Evolutionary conservation across 2,113 vertebrate species (phyloP), one percentile per base, ranked within the genome.

Genomic region (Delphinapterus leucas): DNA sequence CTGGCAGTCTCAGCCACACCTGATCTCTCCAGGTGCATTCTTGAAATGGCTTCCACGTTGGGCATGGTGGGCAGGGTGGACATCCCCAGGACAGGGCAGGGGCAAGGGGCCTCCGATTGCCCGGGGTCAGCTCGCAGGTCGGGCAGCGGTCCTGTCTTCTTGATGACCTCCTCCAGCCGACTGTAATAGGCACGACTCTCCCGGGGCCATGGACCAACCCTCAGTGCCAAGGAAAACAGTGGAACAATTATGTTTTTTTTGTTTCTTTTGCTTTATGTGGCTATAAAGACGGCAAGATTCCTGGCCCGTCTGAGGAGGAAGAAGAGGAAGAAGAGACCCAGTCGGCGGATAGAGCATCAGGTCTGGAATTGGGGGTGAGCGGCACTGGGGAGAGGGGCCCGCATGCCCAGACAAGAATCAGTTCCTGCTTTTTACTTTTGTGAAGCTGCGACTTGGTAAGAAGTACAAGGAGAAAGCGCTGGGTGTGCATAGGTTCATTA

Each of bases 171-270:
- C 63, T 81, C 49, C 44, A 81, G 12, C n/a, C 41, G 28, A 3
- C 68, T 0, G 38, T 1, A 20, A 17, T 5, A 2, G 3, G n/a
- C 31, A 0, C 0, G 5, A 17, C 8, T 38, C 23, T 9, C 31
- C 70, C 0, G 31, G 41, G 38, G 18, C 47, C 1, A 0, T 4
- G 0, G n/a, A 74, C 28, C 3, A 4, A 0, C 13, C 31, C 31
- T 31, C 12, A 4, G 60, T 74, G 44, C 31, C 41, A 1, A 4
- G 8, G 67, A 28, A 15, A 55, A 25, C 65, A 0, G 23, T 2
- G 13, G 20, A 9, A 26, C 73, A 13, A 13, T 73, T 0, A 14
- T 0, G 0, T 55, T 11, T 67, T 25, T 3, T 90, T 67, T 58
- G 49, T 49, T 49, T 14, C 91, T 74, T 74, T 63, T 33, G 5